Evolutionary conservation across 2,888 invertebrate genomes (phyloP), one percentile per base, ranked within the genome.

Genomic region (Molanna angustata): DNA sequence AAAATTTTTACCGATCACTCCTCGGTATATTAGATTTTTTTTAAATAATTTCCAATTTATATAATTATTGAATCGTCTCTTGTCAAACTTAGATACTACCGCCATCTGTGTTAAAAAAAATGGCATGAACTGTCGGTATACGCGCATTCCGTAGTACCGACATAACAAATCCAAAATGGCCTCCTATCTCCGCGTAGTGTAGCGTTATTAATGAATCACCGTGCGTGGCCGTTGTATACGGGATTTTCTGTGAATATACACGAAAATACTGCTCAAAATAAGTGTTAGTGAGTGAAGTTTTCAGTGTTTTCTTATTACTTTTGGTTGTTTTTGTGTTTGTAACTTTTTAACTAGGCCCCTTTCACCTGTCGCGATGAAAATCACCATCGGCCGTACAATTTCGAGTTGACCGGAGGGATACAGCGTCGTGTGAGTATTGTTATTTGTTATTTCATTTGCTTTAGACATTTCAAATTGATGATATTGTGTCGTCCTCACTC

Each of bases 121-220:
- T n/a, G n/a, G n/a, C n/a, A n/a, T n/a, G n/a, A n/a, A n/a, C n/a
- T n/a, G n/a, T n/a, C n/a, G n/a, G n/a, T n/a, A n/a, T n/a, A n/a
- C n/a, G n/a, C n/a, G n/a, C n/a, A 27, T 27, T 7, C 27, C 27
- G 27, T 13, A 13, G 4, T 39, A 18, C 39, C 39, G 39, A 39
- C 39, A 14, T 14, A 13, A 20, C 39, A 20, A 16, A 21, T 49
- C 21, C 49, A 49, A 49, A 49, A 49, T 49, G 49, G 49, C 49
- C 49, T 18, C 49, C 31, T 19, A 42, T 42, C 33, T 41, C 21
- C 49, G 19, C 11, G 31, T 17, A 40, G n/a, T 19, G 49, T 39
- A 49, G 49, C 42, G 33, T 49, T 35, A 32, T 20, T 33, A 19
- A 22, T 43, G 21, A 20, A n/a, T 37, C 49, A 42, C 42, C 33